These are phyloP conservation scores for Aphidius ervi DNA, from an alignment of 1,140 invertebrate species.

Conservation along the genomic window DNA sequence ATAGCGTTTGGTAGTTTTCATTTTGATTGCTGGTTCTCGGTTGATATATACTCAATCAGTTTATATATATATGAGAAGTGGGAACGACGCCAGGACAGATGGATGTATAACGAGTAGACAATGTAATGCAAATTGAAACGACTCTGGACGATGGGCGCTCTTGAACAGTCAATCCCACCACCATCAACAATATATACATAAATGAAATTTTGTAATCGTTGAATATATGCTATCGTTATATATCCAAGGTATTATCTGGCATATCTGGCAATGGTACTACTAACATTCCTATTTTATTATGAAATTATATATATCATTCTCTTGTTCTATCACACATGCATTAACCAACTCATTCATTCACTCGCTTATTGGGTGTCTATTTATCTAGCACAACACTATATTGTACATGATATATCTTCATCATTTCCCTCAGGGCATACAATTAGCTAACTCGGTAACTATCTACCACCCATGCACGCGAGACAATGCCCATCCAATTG, in stretches of 20 bases:
- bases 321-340: too few relatives aligned
- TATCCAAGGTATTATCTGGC: slow-evolving; percentile 2
- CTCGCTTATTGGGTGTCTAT: slow-evolving; percentile 15
- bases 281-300: slow-evolving; percentile 55
- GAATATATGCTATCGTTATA: too few relatives aligned
- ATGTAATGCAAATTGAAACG: slow-evolving; percentile 51
- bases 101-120: slow-evolving; percentile 45
- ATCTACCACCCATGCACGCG: slow-evolving; percentile 29
- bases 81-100: slow-evolving; percentile 32
- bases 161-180: slow-evolving; percentile 23
- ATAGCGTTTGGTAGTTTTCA: background rate
- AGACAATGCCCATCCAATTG: slow-evolving; percentile 18
- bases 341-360: slow-evolving; percentile 26
- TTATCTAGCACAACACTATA: background rate
- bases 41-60: background rate
- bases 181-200: slow-evolving; percentile 8
- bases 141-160: slow-evolving; percentile 31
- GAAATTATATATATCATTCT: slow-evolving; percentile 36
- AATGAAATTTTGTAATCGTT: background rate
- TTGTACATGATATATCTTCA: slow-evolving; percentile 8
- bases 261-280: slow-evolving; percentile 43
- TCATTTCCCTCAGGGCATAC: slow-evolving; percentile 27
- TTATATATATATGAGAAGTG: background rate
- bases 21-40: slow-evolving; percentile 1
- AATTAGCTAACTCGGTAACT: slow-evolving; percentile 43